These are phyloP conservation scores for Bradypodion pumilum DNA, from an alignment of 2,797 vertebrate species.

Conservation along the genomic window DNA sequence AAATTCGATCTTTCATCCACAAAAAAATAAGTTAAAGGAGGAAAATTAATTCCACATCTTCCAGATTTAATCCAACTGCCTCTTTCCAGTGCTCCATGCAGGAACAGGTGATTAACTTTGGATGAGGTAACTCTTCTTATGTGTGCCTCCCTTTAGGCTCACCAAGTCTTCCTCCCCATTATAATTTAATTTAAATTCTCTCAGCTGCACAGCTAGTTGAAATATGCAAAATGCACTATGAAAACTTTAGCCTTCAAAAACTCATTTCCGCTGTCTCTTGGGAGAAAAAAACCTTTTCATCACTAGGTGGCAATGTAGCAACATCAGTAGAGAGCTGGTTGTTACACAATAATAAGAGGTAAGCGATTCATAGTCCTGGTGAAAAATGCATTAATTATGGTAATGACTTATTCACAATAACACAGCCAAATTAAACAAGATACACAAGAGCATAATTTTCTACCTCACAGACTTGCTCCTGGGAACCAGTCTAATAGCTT, in stretches of 20 bases:
- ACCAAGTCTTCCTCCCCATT: neutral
- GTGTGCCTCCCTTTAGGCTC: conserved; percentile 7
- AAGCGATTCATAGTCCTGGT: neutral
- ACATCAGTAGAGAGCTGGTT: neutral
- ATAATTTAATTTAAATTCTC: conserved; percentile 20
- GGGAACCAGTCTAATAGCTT: conserved; percentile 29
- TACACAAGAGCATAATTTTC: conserved; percentile 34
- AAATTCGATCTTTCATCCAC: too few species aligned
- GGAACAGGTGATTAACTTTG: neutral
- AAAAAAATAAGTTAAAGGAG: neutral
- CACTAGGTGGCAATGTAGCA: conserved; percentile 74
- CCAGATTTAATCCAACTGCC: neutral
- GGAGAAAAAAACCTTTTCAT: neutral
- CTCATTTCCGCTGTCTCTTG: neutral
- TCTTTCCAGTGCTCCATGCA: neutral
- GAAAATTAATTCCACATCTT: neutral
- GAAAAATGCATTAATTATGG: conserved; percentile 56
- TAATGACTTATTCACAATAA: conserved; percentile 52
- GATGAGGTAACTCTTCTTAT: neutral
- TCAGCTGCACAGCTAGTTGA: neutral
- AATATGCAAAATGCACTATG: neutral
- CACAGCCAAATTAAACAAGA: conserved; percentile 44
- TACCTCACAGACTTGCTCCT: conserved; percentile 16
- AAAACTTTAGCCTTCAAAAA: neutral
- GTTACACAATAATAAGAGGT: neutral